phyloP scores from a whole-genome alignment of 2,113 vertebrate species.

The Cyanistes caeruleus region DNA sequence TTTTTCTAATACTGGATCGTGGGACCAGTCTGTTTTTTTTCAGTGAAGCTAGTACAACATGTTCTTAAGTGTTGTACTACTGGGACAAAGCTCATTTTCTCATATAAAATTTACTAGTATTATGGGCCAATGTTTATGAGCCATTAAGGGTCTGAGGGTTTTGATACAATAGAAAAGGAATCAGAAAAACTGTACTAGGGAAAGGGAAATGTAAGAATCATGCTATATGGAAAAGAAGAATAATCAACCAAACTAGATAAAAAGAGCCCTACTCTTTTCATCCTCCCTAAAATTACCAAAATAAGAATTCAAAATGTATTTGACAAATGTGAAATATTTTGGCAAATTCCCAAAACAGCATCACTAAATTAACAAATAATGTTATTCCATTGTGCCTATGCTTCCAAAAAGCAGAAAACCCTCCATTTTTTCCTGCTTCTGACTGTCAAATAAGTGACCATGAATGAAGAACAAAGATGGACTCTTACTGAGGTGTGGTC shows the following conservation, averaged over 20 bases:
- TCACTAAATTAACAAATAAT: not conserved
- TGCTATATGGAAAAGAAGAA: not conserved
- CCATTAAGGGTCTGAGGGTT: not conserved
- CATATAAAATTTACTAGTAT: not conserved
- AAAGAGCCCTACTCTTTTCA: not conserved
- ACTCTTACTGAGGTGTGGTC: fast-evolving
- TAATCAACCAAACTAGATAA: not conserved
- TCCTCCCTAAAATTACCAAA: not conserved
- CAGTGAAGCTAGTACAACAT: not conserved
- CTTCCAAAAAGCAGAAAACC: not conserved
- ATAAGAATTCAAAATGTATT: not conserved
- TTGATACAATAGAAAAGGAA: not conserved
- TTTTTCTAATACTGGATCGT: not conserved
- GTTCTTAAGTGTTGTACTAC: not conserved
- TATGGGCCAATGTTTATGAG: not conserved
- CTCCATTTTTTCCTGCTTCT: not conserved
- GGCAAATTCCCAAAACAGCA: not conserved
- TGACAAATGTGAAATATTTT: not conserved
- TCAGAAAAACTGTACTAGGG: not conserved
- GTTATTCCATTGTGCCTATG: not conserved
- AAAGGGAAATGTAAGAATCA: not conserved
- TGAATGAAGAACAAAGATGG: not conserved
- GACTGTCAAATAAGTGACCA: not conserved
- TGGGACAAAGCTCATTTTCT: not conserved
- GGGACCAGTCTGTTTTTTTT: not conserved